These are phyloP conservation scores for Pygoscelis adeliae DNA, from an alignment of 2,113 vertebrate genomes.

Conservation along the genomic window DNA sequence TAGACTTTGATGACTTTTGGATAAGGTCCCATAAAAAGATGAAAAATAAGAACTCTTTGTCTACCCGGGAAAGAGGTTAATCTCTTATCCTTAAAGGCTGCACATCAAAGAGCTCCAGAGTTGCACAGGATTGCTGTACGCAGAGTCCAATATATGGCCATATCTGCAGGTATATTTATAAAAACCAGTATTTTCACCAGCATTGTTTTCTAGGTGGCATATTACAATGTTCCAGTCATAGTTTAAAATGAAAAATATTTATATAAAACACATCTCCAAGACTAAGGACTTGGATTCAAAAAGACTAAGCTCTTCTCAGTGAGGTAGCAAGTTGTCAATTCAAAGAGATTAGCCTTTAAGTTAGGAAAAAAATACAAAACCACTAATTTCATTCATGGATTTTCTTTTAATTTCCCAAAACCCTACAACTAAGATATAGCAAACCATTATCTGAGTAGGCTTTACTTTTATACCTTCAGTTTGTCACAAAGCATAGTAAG, in stretches of 20 bases:
- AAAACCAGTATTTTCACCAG: not conserved
- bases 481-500: not conserved
- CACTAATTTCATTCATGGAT: not conserved
- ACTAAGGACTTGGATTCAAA: not conserved
- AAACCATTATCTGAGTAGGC: not conserved
- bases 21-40: not conserved
- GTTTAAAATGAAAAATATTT: not conserved
- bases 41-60: not conserved
- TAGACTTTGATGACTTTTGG: not conserved
- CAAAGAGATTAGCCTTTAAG: not conserved
- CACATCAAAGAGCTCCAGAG: not conserved
- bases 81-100: not conserved
- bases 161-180: not conserved
- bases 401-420: not conserved
- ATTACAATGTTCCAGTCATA: not conserved
- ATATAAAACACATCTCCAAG: not conserved
- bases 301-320: not conserved
- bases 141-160: not conserved
- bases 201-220: not conserved
- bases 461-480: slow-evolving; percentile 4
- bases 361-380: not conserved
- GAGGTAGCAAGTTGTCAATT: not conserved
- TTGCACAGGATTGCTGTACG: not conserved
- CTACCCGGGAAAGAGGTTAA: not conserved
- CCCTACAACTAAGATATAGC: not conserved